These are phyloP conservation scores for Balaeniceps rex DNA, from an alignment of 2,113 vertebrate genomes.

Conservation along the genomic window DNA sequence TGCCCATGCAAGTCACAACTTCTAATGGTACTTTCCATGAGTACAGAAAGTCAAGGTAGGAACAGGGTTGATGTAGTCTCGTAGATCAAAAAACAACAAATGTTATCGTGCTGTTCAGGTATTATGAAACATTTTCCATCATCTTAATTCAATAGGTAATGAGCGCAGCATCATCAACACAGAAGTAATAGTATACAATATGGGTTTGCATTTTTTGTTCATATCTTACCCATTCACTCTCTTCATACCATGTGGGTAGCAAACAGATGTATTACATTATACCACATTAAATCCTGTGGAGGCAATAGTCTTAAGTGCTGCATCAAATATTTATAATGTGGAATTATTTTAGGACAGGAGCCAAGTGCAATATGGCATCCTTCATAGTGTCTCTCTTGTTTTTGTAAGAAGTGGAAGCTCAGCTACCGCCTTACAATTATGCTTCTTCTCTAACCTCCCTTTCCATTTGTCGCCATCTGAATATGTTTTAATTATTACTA, in stretches of 20 bases:
- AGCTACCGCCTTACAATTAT: constrained; percentile 30
- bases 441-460: background rate
- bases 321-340: constrained; percentile 62
- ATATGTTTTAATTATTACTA: background rate
- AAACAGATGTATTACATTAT: constrained; percentile 61
- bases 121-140: background rate
- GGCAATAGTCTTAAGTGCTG: constrained; percentile 56
- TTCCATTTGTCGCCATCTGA: background rate
- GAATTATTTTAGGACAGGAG: constrained; percentile 50
- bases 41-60: background rate
- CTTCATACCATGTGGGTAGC: constrained; percentile 21
- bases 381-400: constrained; percentile 36
- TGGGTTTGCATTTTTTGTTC: background rate
- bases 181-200: background rate
- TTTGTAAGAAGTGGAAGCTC: background rate
- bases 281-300: constrained; percentile 48
- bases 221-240: background rate
- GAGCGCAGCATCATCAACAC: background rate
- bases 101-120: background rate
- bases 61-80: background rate
- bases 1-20: background rate
- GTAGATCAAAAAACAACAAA: background rate
- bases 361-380: constrained; percentile 54
- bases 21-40: background rate
- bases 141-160: background rate